Conservation (phyloP, 2,113 vertebrate species). For the Apaloderma vittatum region DNA sequence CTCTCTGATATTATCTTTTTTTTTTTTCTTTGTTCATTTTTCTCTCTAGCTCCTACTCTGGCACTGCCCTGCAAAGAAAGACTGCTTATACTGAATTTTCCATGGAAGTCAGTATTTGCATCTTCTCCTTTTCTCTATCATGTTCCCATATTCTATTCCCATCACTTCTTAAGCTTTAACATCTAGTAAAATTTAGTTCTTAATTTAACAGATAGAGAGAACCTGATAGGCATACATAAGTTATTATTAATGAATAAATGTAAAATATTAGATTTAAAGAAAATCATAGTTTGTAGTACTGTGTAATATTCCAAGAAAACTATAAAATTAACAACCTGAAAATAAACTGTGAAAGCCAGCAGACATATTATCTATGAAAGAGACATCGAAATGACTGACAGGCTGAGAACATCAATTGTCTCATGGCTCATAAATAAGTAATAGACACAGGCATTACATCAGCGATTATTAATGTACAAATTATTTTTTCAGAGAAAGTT, state of each 20-base stretch:
- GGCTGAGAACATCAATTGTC: neutral
- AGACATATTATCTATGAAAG: neutral
- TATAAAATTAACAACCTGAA: neutral
- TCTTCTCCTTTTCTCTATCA: neutral
- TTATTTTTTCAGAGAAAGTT: neutral
- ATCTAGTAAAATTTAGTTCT: neutral
- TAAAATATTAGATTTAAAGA: neutral
- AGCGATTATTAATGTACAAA: neutral
- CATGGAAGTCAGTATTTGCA: neutral
- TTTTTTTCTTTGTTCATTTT: neutral
- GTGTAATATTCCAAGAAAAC: neutral
- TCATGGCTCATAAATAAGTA: constrained; percentile 36
- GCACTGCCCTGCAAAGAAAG: neutral
- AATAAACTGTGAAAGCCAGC: neutral
- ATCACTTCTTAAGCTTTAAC: neutral
- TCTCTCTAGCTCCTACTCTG: neutral
- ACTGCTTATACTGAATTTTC: neutral
- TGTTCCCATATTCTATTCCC: neutral
- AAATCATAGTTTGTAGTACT: neutral
- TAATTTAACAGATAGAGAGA: neutral
- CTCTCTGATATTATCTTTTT: neutral
- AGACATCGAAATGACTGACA: neutral
- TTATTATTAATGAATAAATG: neutral
- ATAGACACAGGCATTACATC: neutral
- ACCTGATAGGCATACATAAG: neutral